Conservation (phyloP, 2,797 vertebrate genomes). For the Pangasius mekongensis region DNA sequence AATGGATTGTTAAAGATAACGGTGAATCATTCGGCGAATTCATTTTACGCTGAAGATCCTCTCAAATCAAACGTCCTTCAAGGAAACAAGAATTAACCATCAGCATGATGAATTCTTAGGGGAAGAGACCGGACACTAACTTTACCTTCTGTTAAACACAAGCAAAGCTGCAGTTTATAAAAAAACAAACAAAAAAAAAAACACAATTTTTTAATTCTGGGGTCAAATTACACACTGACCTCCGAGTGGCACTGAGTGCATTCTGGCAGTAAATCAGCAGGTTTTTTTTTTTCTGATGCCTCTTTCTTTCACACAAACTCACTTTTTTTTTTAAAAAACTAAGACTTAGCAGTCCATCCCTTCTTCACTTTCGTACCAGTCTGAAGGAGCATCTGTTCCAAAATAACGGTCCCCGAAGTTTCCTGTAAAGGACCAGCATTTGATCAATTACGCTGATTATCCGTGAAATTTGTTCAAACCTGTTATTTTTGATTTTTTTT, state of each 20-base stretch:
- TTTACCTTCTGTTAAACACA: not conserved
- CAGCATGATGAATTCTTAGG: not conserved
- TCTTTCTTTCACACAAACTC: not conserved
- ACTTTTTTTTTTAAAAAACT: too few species aligned
- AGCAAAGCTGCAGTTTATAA: not conserved
- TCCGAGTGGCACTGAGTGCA: not conserved
- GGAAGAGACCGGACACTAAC: not conserved
- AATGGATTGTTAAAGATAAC: not conserved
- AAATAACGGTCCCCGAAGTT: constrained; percentile 93
- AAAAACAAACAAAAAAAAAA: not conserved
- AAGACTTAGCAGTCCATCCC: constrained; percentile 76
- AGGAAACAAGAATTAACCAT: not conserved
- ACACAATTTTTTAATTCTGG: not conserved
- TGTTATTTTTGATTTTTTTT: not conserved
- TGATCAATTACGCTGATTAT: not conserved
- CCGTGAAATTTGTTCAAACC: not conserved
- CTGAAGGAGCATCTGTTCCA: constrained; percentile 84
- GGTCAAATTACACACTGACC: not conserved
- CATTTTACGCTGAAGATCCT: not conserved
- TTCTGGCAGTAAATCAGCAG: not conserved
- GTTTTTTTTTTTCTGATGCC: not conserved
- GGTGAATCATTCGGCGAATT: not conserved
- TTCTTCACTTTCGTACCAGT: constrained; percentile 82
- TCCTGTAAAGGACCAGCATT: constrained; percentile 69
- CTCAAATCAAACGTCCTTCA: not conserved